phyloP scores from a whole-genome alignment of 2,888 invertebrate genomes.

The Iselma pallidipennis region DNA sequence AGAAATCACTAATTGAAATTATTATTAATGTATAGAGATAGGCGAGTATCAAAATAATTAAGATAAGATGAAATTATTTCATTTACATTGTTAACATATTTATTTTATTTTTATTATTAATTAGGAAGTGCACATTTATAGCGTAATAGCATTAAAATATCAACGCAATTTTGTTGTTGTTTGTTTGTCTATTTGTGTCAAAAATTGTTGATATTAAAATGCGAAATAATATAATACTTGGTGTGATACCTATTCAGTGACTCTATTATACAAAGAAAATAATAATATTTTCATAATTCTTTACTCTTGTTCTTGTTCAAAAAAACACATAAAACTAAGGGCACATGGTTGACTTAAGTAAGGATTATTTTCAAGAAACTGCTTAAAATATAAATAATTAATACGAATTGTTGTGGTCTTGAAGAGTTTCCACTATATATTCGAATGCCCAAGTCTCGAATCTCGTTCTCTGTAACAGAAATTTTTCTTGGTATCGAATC shows the following conservation, averaged over 20 bases:
- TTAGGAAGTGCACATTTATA: constrained; percentile 39
- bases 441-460: constrained; percentile 47
- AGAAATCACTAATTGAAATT: constrained; percentile 21
- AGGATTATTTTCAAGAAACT: constrained; percentile 27
- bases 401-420: background rate
- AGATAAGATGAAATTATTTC: background rate
- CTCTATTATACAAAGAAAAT: constrained; percentile 40
- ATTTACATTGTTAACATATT: constrained; percentile 19
- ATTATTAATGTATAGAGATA: background rate
- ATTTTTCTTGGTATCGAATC: constrained; percentile 4
- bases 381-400: constrained; percentile 21
- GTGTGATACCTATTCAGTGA: constrained; percentile 53
- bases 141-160: constrained; percentile 35
- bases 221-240: constrained; percentile 37
- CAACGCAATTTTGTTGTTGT: too few relatives aligned
- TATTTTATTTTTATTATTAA: constrained; percentile 13
- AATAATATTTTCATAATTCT: background rate
- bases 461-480: constrained; percentile 48
- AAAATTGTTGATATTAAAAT: constrained; percentile 27
- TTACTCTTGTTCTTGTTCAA: background rate
- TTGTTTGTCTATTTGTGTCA: background rate
- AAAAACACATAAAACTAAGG: constrained; percentile 28
- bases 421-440: constrained; percentile 34
- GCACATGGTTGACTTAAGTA: constrained; percentile 31
- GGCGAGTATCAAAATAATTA: background rate